Evolutionary conservation across 2,113 vertebrate species (phyloP), one percentile per base, ranked within the genome.

Genomic region (Panthera uncia): DNA sequence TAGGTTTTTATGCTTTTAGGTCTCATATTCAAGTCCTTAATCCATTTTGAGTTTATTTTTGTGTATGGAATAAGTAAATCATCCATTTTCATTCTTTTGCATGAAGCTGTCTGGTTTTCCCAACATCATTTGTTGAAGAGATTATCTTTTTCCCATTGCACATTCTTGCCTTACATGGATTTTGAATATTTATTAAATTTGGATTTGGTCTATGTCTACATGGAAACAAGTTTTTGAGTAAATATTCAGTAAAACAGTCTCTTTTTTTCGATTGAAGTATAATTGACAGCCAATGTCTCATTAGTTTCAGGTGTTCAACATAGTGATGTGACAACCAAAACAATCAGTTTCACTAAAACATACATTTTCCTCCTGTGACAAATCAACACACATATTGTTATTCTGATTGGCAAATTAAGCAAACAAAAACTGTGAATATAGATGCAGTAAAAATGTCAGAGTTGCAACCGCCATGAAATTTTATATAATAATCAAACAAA

Each of bases 321-420:
- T 27, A 41, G 71, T 41, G 71, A 41, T 41, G 25, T 74, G 71
- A 41, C 71, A n/a, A 69, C 6, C 68, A 74, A 74, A 74, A 41
- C 27, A 87, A 52, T 97, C 19, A 88, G 78, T 95, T 96, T 86
- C 55, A 81, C 73, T 73, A 89, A 94, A 92, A 82, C 7, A 12
- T 41, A 69, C 48, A 65, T 96, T n/a, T n/a, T 12, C 16, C 25
- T 79, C 45, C 45, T 15, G 68, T 65, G 27, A 86, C 7, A 92
- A 63, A 55, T 25, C 45, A 92, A 65, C 31, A 15, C 31, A 86
- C 25, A 48, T 85, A 38, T 38, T 7, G 27, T 48, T 8, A 41
- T 52, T 88, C 33, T 61, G 83, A 85, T 38, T 92, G 48, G 14
- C n/a, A 89, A 94, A 76, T 55, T 21, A 65, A n/a, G n/a, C 8